Percentiles rank a stretch among this genome's conserved stretches.
Conservation (phyloP, 2,113 vertebrate species). For the Chunga burmeisteri region DNA sequence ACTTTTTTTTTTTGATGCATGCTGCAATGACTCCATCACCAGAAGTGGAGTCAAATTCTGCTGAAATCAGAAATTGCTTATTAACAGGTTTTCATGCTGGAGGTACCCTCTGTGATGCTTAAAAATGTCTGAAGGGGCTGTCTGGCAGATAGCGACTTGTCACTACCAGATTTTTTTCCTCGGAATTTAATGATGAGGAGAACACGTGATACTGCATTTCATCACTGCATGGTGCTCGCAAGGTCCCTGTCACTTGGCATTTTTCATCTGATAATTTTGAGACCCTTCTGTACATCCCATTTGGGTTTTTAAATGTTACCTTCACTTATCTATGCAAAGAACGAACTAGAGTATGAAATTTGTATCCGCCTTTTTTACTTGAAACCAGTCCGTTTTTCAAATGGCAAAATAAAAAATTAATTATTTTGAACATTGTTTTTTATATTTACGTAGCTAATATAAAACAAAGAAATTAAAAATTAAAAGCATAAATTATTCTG, state of each 20-base stretch:
- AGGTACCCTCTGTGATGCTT: not conserved
- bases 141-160: not conserved
- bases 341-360: not conserved
- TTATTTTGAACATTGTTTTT: not conserved
- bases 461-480: not conserved
- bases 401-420: not conserved
- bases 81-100: not conserved
- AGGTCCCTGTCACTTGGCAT: not conserved
- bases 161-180: not conserved
- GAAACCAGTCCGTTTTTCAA: not conserved
- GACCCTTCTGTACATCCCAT: not conserved
- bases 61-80: not conserved
- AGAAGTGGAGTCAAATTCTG: not conserved
- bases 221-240: not conserved
- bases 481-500: not conserved
- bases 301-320: not conserved
- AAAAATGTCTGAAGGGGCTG: not conserved
- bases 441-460: not conserved
- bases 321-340: not conserved
- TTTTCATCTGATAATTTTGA: not conserved
- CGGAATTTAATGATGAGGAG: not conserved
- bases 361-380: not conserved
- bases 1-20: not conserved
- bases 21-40: not conserved
- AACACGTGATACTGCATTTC: fast-evolving